These are phyloP conservation scores for Alethe castanea DNA, from an alignment of 2,113 vertebrate species.

Conservation along the genomic window DNA sequence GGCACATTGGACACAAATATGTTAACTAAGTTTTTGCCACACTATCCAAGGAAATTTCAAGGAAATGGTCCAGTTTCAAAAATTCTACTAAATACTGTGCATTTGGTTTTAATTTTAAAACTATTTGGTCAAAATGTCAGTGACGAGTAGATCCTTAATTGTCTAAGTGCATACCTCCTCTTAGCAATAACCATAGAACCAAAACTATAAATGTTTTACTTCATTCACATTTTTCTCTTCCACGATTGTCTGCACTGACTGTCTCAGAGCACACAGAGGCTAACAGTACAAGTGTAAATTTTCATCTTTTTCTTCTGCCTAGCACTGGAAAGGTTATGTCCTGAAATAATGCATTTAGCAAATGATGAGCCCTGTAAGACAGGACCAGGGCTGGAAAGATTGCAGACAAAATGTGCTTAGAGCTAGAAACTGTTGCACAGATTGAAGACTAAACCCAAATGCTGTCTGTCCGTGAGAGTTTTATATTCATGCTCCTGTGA, in stretches of 20 bases:
- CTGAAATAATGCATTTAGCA: not conserved
- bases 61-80: not conserved
- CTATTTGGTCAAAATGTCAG: not conserved
- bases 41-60: not conserved
- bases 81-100: not conserved
- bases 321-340: not conserved
- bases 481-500: not conserved
- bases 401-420: not conserved
- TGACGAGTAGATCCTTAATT: not conserved
- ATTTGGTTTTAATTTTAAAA: not conserved
- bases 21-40: not conserved
- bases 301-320: not conserved
- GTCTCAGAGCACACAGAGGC: not conserved
- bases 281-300: slow-evolving; percentile 18
- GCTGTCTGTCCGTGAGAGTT: not conserved
- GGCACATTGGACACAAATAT: not conserved
- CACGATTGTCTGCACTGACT: not conserved
- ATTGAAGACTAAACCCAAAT: not conserved
- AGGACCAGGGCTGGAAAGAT: not conserved
- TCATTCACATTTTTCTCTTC: not conserved
- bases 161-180: not conserved
- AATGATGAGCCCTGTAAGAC: not conserved
- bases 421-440: not conserved
- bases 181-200: not conserved
- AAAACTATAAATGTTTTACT: not conserved